A percentile compares a stretch with the other conserved stretches of the same genome.
Conservation (phyloP, 1,140 invertebrate genomes). For the Drosophila trapezifrons region DNA sequence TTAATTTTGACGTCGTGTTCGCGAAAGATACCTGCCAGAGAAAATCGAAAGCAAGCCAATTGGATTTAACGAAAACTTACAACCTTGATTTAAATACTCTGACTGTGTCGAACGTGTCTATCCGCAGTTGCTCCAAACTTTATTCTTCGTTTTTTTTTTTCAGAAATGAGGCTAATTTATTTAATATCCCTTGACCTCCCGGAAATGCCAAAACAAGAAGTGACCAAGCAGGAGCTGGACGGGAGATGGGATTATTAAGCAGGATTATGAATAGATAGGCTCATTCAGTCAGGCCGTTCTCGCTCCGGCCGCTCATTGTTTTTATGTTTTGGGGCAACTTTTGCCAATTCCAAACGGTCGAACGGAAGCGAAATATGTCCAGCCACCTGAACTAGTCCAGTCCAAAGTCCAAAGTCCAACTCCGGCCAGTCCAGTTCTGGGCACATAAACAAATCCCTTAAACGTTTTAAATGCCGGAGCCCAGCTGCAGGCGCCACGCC, state of each 20-base stretch:
- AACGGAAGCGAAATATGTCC: constrained; percentile 13
- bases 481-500: constrained; percentile 69
- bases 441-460: constrained; percentile 79
- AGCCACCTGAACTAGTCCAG: constrained; percentile 44
- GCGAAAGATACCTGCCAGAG: too few species aligned
- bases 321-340: constrained; percentile 71
- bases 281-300: constrained; percentile 66
- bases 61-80: background rate
- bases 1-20: too few species aligned
- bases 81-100: constrained; percentile 5
- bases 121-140: constrained; percentile 10
- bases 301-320: constrained; percentile 61
- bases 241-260: constrained; percentile 70
- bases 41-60: background rate
- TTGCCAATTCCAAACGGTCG: constrained; percentile 64
- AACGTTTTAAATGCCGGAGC: constrained; percentile 77
- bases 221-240: constrained; percentile 6
- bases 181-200: constrained; percentile 35
- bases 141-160: background rate
- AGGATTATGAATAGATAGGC: constrained; percentile 79
- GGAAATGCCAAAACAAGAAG: constrained; percentile 22
- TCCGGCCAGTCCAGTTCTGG: constrained; percentile 9
- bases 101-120: background rate
- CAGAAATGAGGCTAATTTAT: constrained; percentile 38
- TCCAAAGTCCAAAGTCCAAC: constrained; percentile 13